Evolutionary conservation across 2,113 vertebrate genomes (phyloP).

Genomic region (Pangasianodon hypophthalmus): DNA sequence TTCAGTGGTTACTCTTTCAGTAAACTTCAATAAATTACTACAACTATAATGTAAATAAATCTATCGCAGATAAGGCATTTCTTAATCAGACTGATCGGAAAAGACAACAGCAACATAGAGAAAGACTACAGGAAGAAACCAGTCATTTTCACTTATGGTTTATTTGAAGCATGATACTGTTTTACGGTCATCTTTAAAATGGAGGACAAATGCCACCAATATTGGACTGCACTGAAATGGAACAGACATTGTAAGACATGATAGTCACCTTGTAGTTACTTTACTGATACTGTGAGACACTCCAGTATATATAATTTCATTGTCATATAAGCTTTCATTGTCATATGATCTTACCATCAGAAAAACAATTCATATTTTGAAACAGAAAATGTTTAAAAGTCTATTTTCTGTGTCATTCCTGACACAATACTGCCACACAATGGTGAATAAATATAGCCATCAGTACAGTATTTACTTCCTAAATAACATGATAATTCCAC

Average conservation of each 20-base stretch:
- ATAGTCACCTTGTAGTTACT: neutral
- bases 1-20: neutral
- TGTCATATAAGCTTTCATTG: neutral
- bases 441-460: conserved; percentile 19
- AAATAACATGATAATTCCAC: neutral
- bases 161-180: conserved; percentile 20
- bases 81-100: neutral
- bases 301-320: neutral
- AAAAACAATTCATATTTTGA: neutral
- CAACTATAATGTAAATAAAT: neutral
- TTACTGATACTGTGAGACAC: neutral
- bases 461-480: neutral
- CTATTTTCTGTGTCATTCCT: neutral
- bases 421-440: conserved; percentile 47
- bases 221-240: neutral
- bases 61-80: neutral
- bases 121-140: neutral
- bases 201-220: neutral
- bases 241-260: neutral
- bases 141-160: neutral
- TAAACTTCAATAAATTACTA: neutral
- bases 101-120: neutral
- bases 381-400: neutral
- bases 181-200: neutral
- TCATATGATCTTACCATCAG: neutral